Evolutionary conservation across 2,797 vertebrate species (phyloP).

Genomic region (Phrynocephalus guinanensis): DNA sequence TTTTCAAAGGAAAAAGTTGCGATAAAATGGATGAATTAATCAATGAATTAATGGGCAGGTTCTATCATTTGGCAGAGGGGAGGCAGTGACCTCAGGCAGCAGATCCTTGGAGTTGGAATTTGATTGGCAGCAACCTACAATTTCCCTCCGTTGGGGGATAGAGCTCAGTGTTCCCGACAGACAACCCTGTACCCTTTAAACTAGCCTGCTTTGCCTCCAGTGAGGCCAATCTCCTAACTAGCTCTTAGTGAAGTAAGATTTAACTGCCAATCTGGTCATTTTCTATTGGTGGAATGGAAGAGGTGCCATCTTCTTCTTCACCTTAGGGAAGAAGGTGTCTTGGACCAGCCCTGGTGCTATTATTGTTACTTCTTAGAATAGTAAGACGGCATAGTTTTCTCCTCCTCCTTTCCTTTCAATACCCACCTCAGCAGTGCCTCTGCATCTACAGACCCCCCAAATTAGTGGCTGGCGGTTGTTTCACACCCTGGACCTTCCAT

Average conservation of each 20-base stretch:
- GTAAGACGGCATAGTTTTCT: neutral
- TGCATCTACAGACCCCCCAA: neutral
- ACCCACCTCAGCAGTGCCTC: neutral
- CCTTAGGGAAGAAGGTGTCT: neutral
- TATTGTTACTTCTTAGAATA: neutral
- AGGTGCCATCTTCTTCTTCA: neutral
- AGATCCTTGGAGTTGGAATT: neutral
- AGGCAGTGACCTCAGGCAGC: neutral
- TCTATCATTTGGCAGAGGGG: neutral
- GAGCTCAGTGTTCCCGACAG: neutral
- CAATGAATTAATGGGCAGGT: neutral
- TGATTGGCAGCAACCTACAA: neutral
- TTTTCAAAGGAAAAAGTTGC: no score
- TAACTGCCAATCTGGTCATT: neutral
- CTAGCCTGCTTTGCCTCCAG: neutral
- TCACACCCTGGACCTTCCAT: neutral
- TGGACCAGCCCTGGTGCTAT: neutral
- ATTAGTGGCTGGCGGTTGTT: neutral
- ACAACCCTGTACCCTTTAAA: neutral
- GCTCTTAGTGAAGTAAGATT: neutral
- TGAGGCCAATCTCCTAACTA: neutral
- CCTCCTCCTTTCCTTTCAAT: neutral
- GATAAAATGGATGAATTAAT: no score
- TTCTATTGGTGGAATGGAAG: neutral
- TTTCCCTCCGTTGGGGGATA: neutral